Evolutionary conservation across 2,113 vertebrate genomes (phyloP).

Genomic region (Brachyhypopomus gauderio): DNA sequence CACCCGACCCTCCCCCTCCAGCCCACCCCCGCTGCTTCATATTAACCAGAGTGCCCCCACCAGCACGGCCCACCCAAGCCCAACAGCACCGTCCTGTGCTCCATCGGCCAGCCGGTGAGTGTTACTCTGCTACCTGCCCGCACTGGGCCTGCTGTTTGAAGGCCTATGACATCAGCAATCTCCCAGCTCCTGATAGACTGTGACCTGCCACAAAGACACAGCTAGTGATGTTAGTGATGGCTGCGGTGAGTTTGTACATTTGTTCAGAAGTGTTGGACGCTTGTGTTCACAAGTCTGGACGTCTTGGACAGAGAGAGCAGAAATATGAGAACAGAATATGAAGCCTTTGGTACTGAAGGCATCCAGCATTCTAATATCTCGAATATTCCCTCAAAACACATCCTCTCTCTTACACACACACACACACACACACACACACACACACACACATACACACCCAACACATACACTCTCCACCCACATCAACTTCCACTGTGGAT

Average conservation of each 20-base stretch:
- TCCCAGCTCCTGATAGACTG: conserved; percentile 44
- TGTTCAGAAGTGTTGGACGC: neutral
- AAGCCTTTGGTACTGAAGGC: neutral
- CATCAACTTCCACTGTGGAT: neutral
- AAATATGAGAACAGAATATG: neutral
- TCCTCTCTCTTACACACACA: too few species aligned
- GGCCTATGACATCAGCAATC: conserved; percentile 35
- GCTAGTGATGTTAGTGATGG: conserved; percentile 21
- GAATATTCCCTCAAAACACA: neutral
- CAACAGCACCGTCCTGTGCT: conserved; percentile 27
- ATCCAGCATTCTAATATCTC: neutral
- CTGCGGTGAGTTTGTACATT: conserved; percentile 2
- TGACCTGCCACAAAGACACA: conserved; percentile 27
- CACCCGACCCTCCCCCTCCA: conserved; percentile 42
- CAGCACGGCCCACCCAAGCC: neutral
- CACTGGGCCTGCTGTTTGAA: conserved; percentile 22
- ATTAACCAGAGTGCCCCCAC: conserved; percentile 56
- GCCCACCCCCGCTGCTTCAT: conserved; percentile 49
- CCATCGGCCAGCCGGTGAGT: conserved; percentile 37
- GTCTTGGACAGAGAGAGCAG: neutral
- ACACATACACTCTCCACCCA: neutral
- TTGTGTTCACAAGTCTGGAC: neutral
- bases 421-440: neutral
- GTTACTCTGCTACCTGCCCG: conserved; percentile 43
- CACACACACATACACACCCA: neutral